Evolutionary conservation across 2,888 invertebrate genomes (phyloP).

Genomic region (Drosophila silvestris): DNA sequence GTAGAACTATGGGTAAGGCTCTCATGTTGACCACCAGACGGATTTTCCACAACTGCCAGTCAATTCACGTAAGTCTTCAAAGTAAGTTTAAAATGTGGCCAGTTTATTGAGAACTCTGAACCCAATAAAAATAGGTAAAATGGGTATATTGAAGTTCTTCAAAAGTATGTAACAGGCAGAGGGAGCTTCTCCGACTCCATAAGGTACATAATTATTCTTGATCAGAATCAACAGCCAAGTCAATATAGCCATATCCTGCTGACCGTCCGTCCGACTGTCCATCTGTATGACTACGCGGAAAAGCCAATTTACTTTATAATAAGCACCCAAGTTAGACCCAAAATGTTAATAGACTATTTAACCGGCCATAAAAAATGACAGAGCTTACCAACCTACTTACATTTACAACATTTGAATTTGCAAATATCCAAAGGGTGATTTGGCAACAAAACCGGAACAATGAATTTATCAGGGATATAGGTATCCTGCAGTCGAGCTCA

Average conservation of each 20-base stretch:
- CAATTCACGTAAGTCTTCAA: neutral
- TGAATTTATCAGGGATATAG: neutral
- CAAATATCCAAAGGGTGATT: neutral
- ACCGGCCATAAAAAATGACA: neutral
- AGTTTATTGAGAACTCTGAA: conserved; percentile 21
- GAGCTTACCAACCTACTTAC: neutral
- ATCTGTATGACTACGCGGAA: neutral
- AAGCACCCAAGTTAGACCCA: neutral
- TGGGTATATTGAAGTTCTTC: neutral
- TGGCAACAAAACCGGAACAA: neutral
- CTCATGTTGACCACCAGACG: conserved; percentile 41
- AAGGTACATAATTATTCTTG: neutral
- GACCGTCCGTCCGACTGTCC: neutral
- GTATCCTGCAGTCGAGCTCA: neutral
- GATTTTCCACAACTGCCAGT: conserved; percentile 22
- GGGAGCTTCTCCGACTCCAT: neutral
- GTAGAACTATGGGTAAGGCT: conserved; percentile 2
- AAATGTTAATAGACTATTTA: neutral
- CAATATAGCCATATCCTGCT: neutral
- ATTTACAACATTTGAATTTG: neutral
- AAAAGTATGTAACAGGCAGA: neutral
- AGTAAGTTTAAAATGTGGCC: neutral
- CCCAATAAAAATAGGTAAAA: neutral
- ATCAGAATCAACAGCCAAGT: neutral
- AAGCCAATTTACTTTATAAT: neutral